These are phyloP conservation scores for Torymus auratus DNA, from an alignment of 2,888 invertebrate species.

Conservation along the genomic window DNA sequence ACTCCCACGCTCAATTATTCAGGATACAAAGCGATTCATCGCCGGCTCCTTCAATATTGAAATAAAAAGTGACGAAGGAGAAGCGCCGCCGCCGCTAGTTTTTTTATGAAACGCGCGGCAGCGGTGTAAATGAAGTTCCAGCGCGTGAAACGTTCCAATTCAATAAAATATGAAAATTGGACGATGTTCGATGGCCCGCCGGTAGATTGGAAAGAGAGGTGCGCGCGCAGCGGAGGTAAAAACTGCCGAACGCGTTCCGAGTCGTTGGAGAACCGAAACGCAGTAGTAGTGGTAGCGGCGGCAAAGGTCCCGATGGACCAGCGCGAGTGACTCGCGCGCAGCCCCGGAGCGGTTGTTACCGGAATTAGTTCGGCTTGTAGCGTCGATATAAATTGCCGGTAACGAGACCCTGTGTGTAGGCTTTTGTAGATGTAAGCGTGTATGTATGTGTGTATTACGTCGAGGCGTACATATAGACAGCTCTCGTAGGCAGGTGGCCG, in stretches of 20 bases:
- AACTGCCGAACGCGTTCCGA: slow-evolving; percentile 61
- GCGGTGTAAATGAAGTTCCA: slow-evolving; percentile 67
- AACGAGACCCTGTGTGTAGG: slow-evolving; percentile 65
- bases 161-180: slow-evolving; percentile 75
- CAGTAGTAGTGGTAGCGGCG: slow-evolving; percentile 24
- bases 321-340: slow-evolving; percentile 41
- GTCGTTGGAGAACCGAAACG: slow-evolving; percentile 60
- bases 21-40: not conserved
- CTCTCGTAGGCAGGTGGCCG: not conserved
- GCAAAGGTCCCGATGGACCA: slow-evolving; percentile 67
- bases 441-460: too few relatives aligned
- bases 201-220: slow-evolving; percentile 51
- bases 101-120: slow-evolving; percentile 9
- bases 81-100: not conserved
- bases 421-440: slow-evolving; percentile 29
- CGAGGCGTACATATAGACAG: too few relatives aligned
- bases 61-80: not conserved
- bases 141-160: slow-evolving; percentile 62
- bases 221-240: slow-evolving; percentile 49
- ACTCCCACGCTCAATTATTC: not conserved
- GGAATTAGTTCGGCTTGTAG: slow-evolving; percentile 75
- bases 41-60: slow-evolving; percentile 4
- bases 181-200: slow-evolving; percentile 67
- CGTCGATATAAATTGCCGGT: slow-evolving; percentile 74
- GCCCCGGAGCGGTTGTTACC: slow-evolving; percentile 72